Evolutionary conservation across 1,140 invertebrate species (phyloP), one percentile per base, ranked within the genome.

Genomic region (Prorops nasuta): DNA sequence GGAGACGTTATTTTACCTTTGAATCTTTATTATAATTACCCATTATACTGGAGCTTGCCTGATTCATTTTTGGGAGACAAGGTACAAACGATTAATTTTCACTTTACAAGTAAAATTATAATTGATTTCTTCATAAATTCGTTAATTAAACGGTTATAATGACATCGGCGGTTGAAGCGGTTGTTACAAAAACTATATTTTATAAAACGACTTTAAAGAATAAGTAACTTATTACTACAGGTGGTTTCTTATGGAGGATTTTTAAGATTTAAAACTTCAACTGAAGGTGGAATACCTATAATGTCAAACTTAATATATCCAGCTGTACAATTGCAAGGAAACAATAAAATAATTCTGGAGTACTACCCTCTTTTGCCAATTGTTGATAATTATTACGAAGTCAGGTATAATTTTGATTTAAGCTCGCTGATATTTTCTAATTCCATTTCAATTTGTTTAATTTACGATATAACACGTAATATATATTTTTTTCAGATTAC

Each of bases 231-330:
- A 56, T 46, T 50, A 21, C 44, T 51, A 9, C n/a, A 91, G 76
- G 86, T 93, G 1, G 77, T 87, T 24, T 98, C 95, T 0, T 99
- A 98, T 69, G 95, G 94, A 54, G 96, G 96, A 4, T 87, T 86
- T 53, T 73, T 98, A 2, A 80, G 88, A 46, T 97, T 96, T 69
- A 80, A 83, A 10, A 84, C 90, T 1, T 77, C 84, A 28, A 88
- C 87, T 19, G 83, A 85, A 38, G 86, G 85, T 8, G 82, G 80
- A 42, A 74, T 63, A 41, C 60, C 72, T 14, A 69, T 85, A 20
- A 82, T 84, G 31, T 80, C 82, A 32, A 81, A 78, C n/a, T 72
- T 88, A 18, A 76, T 72, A 53, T 93, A 90, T 75, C 92, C 94
- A 1, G 74, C 94, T 6, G 88, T 95, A 9, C 86, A 92, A 58